Percentiles rank a stretch among this genome's conserved stretches.
phyloP scores from a whole-genome alignment of 1,140 invertebrate genomes.

The Reticulitermes speratus region DNA sequence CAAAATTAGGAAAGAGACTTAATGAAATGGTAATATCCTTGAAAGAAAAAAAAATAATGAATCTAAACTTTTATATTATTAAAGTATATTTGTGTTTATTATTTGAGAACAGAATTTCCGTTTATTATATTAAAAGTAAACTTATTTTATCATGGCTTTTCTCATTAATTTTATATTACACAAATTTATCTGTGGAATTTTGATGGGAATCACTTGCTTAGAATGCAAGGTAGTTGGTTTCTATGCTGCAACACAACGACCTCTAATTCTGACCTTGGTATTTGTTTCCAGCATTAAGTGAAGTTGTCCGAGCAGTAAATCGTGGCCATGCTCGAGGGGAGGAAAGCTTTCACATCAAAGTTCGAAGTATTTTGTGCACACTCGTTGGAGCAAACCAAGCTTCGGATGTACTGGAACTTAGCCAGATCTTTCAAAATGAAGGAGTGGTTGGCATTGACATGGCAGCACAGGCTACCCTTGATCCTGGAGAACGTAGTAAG shows the following conservation, averaged over 20 bases:
- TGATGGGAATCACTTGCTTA: not conserved
- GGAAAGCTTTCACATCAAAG: conserved; percentile 51
- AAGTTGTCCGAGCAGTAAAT: conserved; percentile 52
- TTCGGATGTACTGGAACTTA: conserved; percentile 53
- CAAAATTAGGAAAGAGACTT: no score
- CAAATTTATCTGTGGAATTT: not conserved
- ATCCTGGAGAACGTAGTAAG: conserved; percentile 24
- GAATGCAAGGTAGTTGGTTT: not conserved
- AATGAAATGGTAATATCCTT: no score
- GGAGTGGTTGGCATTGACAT: conserved; percentile 64
- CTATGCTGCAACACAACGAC: no score
- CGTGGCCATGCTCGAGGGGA: conserved; percentile 52
- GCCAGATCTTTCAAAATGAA: conserved; percentile 48
- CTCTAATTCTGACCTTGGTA: not conserved
- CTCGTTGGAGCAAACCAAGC: conserved; percentile 45
- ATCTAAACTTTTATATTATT: no score
- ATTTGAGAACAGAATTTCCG: no score
- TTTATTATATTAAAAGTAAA: no score
- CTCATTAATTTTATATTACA: no score
- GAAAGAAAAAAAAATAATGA: no score
- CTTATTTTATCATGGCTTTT: not conserved
- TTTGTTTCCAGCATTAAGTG: conserved; percentile 35
- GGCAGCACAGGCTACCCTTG: conserved; percentile 43
- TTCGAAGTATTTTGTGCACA: conserved; percentile 50
- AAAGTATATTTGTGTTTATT: no score